Conservation (phyloP, 2,797 vertebrate species). For the Sphaeramia orbicularis region DNA sequence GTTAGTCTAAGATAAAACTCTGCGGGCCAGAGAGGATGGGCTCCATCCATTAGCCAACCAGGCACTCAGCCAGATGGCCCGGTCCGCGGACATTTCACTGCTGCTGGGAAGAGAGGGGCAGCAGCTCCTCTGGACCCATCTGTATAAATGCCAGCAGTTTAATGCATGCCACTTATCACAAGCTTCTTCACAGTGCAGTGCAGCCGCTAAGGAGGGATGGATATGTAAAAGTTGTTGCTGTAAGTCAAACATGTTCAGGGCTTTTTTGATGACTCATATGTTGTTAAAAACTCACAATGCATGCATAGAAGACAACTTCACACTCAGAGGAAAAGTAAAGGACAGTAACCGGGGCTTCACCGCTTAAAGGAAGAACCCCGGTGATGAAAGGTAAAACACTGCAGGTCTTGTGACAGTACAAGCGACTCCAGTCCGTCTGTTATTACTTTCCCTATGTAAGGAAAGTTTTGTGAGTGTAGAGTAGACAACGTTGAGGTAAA, state of each 20-base stretch:
- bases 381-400: slow-evolving; percentile 13
- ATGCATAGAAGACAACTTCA: slow-evolving; percentile 9
- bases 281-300: not conserved
- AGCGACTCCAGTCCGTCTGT: not conserved
- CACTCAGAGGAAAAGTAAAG: slow-evolving; percentile 5
- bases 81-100: slow-evolving; percentile 43
- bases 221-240: slow-evolving; percentile 30
- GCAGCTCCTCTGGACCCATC: slow-evolving; percentile 54
- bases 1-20: slow-evolving; percentile 77
- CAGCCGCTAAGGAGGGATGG: slow-evolving; percentile 32
- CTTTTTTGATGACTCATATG: slow-evolving; percentile 48
- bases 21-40: slow-evolving; percentile 59
- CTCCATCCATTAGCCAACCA: slow-evolving; percentile 70
- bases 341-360: slow-evolving; percentile 34
- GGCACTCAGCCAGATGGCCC: slow-evolving; percentile 62
- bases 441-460: not conserved
- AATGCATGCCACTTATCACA: slow-evolving; percentile 55
- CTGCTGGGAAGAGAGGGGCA: slow-evolving; percentile 50
- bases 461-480: not conserved
- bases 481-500: not conserved
- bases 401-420: slow-evolving; percentile 3
- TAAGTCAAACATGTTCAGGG: slow-evolving; percentile 23
- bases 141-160: slow-evolving; percentile 56
- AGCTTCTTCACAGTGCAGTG: slow-evolving; percentile 41
- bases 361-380: slow-evolving; percentile 13